phyloP scores from a whole-genome alignment of 2,888 invertebrate species.

The Graphium colonna region DNA sequence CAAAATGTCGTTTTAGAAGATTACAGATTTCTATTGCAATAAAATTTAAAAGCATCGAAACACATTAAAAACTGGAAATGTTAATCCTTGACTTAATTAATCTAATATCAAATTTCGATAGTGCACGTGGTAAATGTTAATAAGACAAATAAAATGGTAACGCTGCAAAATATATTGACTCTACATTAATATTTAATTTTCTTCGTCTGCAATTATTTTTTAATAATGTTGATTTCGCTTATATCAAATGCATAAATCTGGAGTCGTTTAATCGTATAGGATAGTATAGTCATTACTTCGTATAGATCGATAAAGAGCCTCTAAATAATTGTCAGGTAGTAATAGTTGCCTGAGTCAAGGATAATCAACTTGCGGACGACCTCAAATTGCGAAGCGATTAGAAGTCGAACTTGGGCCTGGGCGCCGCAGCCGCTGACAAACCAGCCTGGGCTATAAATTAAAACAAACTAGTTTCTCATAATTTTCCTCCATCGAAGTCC shows the following conservation, averaged over 20 bases:
- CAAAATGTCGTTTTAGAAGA: background rate
- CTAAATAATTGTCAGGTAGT: slow-evolving; percentile 3
- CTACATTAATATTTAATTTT: no score
- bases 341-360: background rate
- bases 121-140: background rate
- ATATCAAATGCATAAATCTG: no score
- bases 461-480: slow-evolving; percentile 10
- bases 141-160: background rate
- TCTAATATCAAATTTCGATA: background rate
- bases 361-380: slow-evolving; percentile 4
- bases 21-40: background rate
- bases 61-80: background rate
- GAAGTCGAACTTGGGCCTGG: slow-evolving; percentile 20
- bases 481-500: slow-evolving; percentile 5
- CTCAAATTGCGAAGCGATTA: slow-evolving; percentile 5
- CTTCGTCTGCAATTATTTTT: no score
- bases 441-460: slow-evolving; percentile 16
- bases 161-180: no score
- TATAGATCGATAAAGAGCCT: background rate
- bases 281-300: no score
- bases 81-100: background rate
- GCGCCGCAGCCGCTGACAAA: slow-evolving; percentile 5
- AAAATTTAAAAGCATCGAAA: background rate
- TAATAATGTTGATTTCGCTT: no score
- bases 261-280: no score